Base-by-base conservation (phyloP, 2,888 invertebrate species). In the Phoronis australis region DNA sequence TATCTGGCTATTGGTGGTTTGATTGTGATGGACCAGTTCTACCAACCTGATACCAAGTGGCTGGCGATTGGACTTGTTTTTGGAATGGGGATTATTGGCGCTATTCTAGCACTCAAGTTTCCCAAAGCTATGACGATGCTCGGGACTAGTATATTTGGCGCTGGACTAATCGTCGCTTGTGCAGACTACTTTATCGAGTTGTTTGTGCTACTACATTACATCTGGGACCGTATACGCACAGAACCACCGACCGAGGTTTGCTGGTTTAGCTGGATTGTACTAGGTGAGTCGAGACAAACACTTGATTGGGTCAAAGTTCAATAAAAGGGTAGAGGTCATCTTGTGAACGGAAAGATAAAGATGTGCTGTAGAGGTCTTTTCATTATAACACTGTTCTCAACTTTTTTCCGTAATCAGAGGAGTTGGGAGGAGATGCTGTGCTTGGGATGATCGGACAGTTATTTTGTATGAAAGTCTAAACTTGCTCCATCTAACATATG, bases 161-260 rank as follows among this genome's bases (percentile, higher is more conserved):
- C 85, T 21, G 86, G 86, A 5, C 82, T 87, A 48, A 81, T 87
- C 59, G 82, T 86, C 9, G 82, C 82, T 15, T 82, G 85, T 2
- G 79, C 86, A 49, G 88, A 88, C 77, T 88, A 87, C 73, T 87
- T 86, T 75, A 81, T 87, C 51, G 87, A 87, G 71, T 80, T 83
- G 66, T 80, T 85, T 75, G 78, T 83, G 64, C 83, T 86, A 82
- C 81, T 79, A 53, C 49, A 64, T 60, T 87, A 87, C 85, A 81
- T 86, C 31, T 85, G 85, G 84, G 84, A 84, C 57, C 80, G 85
- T 18, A 82, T 85, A 27, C 82, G 83, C 61, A 69, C 72, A 3
- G 65, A 64, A n/a, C 45, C 48, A 27, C 65, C 72, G 4, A 47
- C 54, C 45, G 82, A 82, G 1, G 83, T 85, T 1, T 87, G 87